phyloP scores from a whole-genome alignment of 1,140 invertebrate genomes.

The Drosophila sturtevanti region DNA sequence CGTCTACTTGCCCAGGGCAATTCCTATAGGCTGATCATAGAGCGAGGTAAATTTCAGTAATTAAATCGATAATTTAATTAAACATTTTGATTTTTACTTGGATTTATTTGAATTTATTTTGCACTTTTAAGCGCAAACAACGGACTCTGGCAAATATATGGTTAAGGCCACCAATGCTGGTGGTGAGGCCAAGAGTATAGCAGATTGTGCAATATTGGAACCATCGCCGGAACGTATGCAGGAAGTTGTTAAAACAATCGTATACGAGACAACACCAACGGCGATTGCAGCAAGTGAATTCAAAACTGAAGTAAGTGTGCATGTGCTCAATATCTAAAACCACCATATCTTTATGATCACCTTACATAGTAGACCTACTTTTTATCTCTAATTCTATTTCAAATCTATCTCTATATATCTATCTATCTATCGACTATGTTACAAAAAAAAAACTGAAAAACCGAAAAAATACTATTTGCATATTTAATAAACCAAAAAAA shows the following conservation, averaged over 20 bases:
- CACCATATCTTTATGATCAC: neutral
- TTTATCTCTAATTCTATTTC: constrained; percentile 2
- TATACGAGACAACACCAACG: constrained; percentile 84
- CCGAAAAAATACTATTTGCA: neutral
- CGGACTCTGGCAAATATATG: constrained; percentile 89
- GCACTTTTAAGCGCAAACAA: constrained; percentile 77
- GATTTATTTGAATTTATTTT: neutral
- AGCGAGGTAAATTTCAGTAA: constrained; percentile 85
- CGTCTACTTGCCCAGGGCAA: constrained; percentile 87
- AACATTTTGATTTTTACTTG: neutral
- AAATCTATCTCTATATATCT: constrained; percentile 11
- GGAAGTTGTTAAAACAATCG: constrained; percentile 87
- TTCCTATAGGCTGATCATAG: constrained; percentile 87
- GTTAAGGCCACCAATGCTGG: constrained; percentile 88
- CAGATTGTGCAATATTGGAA: constrained; percentile 89
- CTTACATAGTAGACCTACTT: neutral
- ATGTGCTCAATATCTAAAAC: constrained; percentile 79
- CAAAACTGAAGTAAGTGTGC: constrained; percentile 82
- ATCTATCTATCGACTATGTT: constrained; percentile 37
- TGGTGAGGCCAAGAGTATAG: constrained; percentile 90
- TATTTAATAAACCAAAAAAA: constrained; percentile 67
- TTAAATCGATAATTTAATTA: neutral
- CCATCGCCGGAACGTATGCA: constrained; percentile 87
- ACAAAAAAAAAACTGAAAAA: constrained; percentile 8
- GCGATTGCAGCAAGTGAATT: constrained; percentile 63